These are phyloP conservation scores for Digitonthophagus gazella DNA, from an alignment of 2,888 invertebrate species.

Conservation along the genomic window DNA sequence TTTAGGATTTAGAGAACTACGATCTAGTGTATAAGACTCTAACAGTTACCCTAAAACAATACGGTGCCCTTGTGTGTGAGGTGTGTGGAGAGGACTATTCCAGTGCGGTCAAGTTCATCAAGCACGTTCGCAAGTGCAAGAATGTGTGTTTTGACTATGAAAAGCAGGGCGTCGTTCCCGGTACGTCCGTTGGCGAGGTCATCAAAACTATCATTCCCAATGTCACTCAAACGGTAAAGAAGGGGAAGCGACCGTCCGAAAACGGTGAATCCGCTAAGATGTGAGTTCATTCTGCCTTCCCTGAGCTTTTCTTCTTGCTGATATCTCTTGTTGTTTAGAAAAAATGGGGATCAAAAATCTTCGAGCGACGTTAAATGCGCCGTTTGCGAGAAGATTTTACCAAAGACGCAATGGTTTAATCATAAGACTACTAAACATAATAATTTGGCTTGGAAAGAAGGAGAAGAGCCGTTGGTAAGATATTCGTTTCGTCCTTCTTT, in stretches of 20 bases:
- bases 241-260: too few species aligned
- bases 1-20: conserved; percentile 13
- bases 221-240: background rate
- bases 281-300: background rate
- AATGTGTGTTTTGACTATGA: background rate
- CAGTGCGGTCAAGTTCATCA: conserved; percentile 1
- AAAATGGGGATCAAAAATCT: background rate
- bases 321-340: conserved; percentile 4
- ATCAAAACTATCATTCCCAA: conserved; percentile 1
- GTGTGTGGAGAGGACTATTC: conserved; percentile 10
- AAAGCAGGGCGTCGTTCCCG: background rate
- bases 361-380: conserved; percentile 43
- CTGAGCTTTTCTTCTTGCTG: background rate
- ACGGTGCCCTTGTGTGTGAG: conserved; percentile 7
- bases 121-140: background rate
- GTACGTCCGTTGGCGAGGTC: background rate
- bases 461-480: conserved; percentile 55
- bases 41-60: background rate
- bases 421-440: conserved; percentile 58
- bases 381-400: conserved; percentile 52
- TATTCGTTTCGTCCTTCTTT: background rate
- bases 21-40: conserved; percentile 15
- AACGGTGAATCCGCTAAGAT: background rate
- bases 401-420: conserved; percentile 49
- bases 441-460: conserved; percentile 59